Base-by-base conservation (phyloP, 2,797 vertebrate species). In the Graptemys geographica region DNA sequence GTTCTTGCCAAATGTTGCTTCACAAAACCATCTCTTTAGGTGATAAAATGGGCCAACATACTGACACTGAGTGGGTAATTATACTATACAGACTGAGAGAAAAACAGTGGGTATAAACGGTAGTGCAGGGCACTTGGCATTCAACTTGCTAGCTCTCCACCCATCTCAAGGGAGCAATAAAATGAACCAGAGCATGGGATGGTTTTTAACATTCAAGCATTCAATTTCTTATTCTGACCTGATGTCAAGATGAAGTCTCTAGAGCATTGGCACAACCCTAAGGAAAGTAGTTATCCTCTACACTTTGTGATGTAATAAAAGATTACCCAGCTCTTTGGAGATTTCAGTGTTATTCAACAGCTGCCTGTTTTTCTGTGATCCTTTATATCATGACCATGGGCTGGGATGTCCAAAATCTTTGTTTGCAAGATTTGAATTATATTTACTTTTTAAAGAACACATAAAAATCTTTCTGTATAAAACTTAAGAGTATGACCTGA, bases 11-110 rank as follows among this genome's bases (percentile, higher is more conserved):
- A 96, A 94, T 96, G 90, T 89, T 78, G 87, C 23, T 90, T 84
- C 91, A 93, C 57, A 87, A 95, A 83, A 92, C 81, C 82, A 81
- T 88, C 79, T 96, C 93, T 94, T 96, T 97, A 97, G 94, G 91
- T 91, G 65, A 90, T 72, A 96, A 95, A 95, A 92, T 65, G 88
- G 94, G 92, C 90, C 94, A 95, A 95, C 94, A 87, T 4, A 87
- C 69, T 87, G 86, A 94, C 83, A 82, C 74, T 90, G 87, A 95
- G 51, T 1, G 93, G 87, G 86, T 51, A 96, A 96, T 95, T 97
- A 91, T 65, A 90, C 44, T 56, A 86, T 79, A n/a, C 7, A 6
- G 84, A 95, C 90, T 94, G 90, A 90, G 93, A 94, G 86, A 94
- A 33, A 78, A 37, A 92, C 33, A 78, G 69, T 74, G 2, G 83